Conservation (phyloP, 2,113 vertebrate species). For the Tetraodon nigroviridis region DNA sequence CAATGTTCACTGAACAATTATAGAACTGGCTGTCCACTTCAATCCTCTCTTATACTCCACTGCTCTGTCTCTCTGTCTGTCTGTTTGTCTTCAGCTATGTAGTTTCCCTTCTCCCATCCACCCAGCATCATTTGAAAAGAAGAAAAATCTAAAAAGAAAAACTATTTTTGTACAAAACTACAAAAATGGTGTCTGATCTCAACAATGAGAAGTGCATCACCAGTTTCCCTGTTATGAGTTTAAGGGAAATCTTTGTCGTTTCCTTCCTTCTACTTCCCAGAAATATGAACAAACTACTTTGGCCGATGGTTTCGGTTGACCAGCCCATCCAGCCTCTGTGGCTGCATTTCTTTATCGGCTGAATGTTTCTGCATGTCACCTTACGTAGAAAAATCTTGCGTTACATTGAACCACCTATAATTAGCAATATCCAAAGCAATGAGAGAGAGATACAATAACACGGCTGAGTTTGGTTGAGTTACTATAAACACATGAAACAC, state of each 20-base stretch:
- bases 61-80: slow-evolving; percentile 37
- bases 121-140: background rate
- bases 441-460: background rate
- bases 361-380: background rate
- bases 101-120: background rate
- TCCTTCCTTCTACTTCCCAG: too few relatives aligned
- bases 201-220: too few relatives aligned
- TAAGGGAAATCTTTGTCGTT: too few relatives aligned
- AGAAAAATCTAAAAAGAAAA: background rate
- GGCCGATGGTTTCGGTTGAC: background rate
- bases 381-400: slow-evolving; percentile 22
- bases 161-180: background rate
- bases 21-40: slow-evolving; percentile 63
- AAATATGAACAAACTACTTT: too few relatives aligned
- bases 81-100: background rate
- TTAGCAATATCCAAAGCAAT: slow-evolving; percentile 10
- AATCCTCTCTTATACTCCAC: slow-evolving; percentile 75
- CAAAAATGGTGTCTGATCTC: background rate
- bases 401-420: slow-evolving; percentile 23
- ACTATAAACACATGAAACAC: background rate
- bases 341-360: slow-evolving; percentile 7
- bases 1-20: slow-evolving; percentile 76
- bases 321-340: slow-evolving; percentile 12
- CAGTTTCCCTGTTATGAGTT: too few relatives aligned
- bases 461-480: background rate